These are phyloP conservation scores for Quadroppia sp. DNA, from an alignment of 2,888 invertebrate species.

Conservation along the genomic window DNA sequence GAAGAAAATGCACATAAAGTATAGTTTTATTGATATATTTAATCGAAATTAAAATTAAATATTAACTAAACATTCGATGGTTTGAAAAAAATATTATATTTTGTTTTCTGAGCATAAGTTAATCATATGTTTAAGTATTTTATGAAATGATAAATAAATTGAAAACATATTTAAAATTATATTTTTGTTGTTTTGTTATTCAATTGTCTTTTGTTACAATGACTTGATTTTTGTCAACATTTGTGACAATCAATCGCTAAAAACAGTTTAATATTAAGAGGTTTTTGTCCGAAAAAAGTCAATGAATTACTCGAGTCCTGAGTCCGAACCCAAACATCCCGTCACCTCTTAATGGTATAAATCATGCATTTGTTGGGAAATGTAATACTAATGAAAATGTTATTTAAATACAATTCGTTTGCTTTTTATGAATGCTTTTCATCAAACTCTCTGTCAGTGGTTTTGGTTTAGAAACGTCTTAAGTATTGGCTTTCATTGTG, in stretches of 20 bases:
- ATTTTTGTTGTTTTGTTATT: not conserved
- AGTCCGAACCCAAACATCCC: conserved; percentile 15
- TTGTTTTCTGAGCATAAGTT: conserved; percentile 30
- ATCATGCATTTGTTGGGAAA: not conserved
- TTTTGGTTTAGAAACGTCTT: conserved; percentile 18
- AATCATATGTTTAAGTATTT: conserved; percentile 2
- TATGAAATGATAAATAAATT: conserved; percentile 19
- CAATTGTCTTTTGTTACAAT: not conserved
- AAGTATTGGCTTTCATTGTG: conserved; percentile 16
- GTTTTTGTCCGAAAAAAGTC: not conserved
- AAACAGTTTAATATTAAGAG: conserved; percentile 3
- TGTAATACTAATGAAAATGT: conserved; percentile 4
- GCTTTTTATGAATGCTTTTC: not conserved
- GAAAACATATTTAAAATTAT: not conserved
- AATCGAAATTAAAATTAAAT: conserved; percentile 12
- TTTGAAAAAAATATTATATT: conserved; percentile 11
- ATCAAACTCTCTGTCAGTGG: not conserved
- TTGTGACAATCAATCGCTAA: not conserved
- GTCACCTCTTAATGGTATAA: conserved; percentile 25
- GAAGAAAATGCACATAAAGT: conserved; percentile 7
- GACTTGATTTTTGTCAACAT: not conserved
- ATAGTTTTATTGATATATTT: conserved; percentile 25
- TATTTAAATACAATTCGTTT: conserved; percentile 26
- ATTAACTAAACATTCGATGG: conserved; percentile 10
- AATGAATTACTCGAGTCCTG: not conserved